Conservation (phyloP, 2,113 vertebrate species). For the Percopsis transmontana region DNA sequence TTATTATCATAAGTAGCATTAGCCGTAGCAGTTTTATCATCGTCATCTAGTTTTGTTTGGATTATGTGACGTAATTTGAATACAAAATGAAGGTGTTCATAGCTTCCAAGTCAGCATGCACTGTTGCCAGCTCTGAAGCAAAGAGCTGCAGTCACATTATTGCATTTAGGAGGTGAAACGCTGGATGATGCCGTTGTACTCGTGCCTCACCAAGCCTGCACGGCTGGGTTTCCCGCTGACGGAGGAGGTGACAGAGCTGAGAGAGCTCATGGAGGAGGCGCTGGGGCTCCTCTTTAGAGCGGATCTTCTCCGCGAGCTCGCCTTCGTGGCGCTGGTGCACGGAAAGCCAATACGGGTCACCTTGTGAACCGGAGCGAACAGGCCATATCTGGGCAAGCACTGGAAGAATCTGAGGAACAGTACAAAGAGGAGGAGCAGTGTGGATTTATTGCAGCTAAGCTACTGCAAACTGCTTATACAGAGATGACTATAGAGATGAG, state of each 20-base stretch:
- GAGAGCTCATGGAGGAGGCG: conserved; percentile 92
- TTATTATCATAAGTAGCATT: no score
- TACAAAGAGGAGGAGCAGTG: neutral
- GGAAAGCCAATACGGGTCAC: conserved; percentile 97
- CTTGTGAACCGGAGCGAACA: conserved; percentile 97
- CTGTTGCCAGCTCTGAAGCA: no score
- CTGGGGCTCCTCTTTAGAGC: conserved; percentile 91
- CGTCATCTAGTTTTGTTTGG: no score
- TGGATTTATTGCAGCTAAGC: neutral
- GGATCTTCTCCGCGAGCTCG: conserved; percentile 74
- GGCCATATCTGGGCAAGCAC: conserved; percentile 91
- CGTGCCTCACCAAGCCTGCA: conserved; percentile 87
- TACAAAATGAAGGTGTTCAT: no score
- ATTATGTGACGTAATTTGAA: no score
- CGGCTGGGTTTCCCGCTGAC: conserved; percentile 95
- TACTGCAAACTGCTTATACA: no score
- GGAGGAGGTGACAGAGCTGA: conserved; percentile 95
- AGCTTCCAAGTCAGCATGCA: no score
- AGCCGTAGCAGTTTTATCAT: no score
- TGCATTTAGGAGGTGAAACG: no score
- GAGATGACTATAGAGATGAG: no score
- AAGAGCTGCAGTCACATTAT: no score
- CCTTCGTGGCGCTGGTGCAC: conserved; percentile 92
- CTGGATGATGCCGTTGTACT: neutral
- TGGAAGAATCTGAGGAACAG: conserved; percentile 88